phyloP scores from a whole-genome alignment of 2,113 vertebrate genomes.

The Acanthochromis polyacanthus region DNA sequence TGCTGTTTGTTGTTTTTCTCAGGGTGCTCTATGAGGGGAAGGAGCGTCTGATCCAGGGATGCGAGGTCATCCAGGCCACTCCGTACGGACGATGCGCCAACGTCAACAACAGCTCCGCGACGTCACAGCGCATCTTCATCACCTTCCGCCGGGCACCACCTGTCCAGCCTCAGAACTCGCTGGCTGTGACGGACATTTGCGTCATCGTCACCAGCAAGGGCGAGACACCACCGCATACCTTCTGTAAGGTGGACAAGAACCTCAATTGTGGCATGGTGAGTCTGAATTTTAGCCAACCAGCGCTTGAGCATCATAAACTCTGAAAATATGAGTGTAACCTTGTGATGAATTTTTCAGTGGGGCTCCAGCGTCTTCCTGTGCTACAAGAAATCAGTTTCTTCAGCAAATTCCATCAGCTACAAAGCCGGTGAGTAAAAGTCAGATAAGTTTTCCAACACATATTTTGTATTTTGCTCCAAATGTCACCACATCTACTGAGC shows the following conservation, averaged over 20 bases:
- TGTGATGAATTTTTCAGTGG: conserved; percentile 86
- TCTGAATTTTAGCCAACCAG: background rate
- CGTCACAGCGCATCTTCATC: conserved; percentile 96
- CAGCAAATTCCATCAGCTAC: conserved; percentile 96
- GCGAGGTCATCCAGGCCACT: conserved; percentile 95
- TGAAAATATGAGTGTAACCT: background rate
- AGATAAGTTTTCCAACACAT: background rate
- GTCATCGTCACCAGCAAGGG: conserved; percentile 97
- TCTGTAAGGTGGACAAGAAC: conserved; percentile 98
- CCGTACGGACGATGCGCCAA: conserved; percentile 98
- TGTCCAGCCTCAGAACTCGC: conserved; percentile 92
- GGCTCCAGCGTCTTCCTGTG: conserved; percentile 97
- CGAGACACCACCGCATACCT: conserved; percentile 96
- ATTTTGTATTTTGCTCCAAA: background rate
- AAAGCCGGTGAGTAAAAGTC: conserved; percentile 92
- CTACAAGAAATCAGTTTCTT: conserved; percentile 98
- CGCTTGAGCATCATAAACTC: background rate
- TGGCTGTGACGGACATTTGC: conserved; percentile 97
- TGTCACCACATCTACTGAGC: background rate
- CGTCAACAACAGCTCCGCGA: conserved; percentile 96
- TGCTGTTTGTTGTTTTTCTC: background rate
- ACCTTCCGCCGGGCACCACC: conserved; percentile 90
- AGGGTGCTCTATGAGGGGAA: conserved; percentile 97
- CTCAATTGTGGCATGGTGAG: conserved; percentile 98
- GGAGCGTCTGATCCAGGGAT: conserved; percentile 93